Conservation (phyloP, 2,113 vertebrate species). For the Pedionomus torquatus region DNA sequence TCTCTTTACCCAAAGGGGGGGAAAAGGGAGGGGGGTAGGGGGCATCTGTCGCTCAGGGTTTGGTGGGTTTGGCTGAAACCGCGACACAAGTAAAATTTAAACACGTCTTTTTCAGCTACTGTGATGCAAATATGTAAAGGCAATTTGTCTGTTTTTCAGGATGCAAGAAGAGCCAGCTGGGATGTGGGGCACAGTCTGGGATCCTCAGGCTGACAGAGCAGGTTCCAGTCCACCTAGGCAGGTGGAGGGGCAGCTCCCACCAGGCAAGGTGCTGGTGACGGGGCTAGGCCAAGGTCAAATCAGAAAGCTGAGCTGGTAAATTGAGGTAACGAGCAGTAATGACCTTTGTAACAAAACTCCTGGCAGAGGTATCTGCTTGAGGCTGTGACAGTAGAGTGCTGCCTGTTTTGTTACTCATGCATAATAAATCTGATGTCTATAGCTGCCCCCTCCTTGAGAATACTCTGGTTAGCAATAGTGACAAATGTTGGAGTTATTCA, state of each 20-base stretch:
- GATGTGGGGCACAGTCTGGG: too few relatives aligned
- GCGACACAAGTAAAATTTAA: not conserved
- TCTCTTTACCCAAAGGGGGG: too few relatives aligned
- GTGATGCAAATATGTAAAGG: not conserved
- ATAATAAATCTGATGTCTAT: not conserved
- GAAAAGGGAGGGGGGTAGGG: too few relatives aligned
- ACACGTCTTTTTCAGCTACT: not conserved
- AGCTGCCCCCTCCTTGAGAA: not conserved
- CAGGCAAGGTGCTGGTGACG: not conserved
- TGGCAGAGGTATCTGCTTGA: not conserved
- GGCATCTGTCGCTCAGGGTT: too few relatives aligned
- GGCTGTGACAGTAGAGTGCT: not conserved
- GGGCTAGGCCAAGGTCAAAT: not conserved
- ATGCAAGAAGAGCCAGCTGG: not conserved
- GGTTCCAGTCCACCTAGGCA: accelerated
- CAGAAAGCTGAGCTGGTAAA: not conserved
- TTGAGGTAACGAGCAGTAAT: not conserved
- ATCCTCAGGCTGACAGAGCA: not conserved
- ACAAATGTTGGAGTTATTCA: not conserved
- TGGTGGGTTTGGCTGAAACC: too few relatives aligned
- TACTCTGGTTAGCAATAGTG: not conserved
- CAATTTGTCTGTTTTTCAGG: not conserved
- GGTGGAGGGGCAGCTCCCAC: accelerated
- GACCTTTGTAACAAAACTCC: accelerated
- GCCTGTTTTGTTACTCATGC: not conserved